Percentiles rank a stretch among this genome's conserved stretches.
phyloP scores from a whole-genome alignment of 2,113 vertebrate genomes.

The Paramisgurnus dabryanus region DNA sequence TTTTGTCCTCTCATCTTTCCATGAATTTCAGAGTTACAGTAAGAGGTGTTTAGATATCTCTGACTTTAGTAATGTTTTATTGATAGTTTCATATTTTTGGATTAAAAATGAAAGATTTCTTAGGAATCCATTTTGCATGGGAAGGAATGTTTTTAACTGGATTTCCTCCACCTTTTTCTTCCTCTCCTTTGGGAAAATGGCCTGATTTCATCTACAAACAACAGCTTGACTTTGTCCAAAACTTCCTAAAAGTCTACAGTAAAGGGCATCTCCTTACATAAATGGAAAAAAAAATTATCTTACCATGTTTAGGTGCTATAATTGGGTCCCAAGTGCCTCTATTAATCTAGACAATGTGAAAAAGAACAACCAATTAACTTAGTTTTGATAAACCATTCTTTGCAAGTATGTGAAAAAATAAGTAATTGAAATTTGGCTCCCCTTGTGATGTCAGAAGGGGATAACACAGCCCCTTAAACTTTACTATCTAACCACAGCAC shows the following conservation, averaged over 20 bases:
- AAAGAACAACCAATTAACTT: no score
- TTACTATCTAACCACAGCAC: no score
- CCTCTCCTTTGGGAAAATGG: constrained; percentile 6
- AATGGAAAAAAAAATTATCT: no score
- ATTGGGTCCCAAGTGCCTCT: no score
- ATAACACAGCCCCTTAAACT: no score
- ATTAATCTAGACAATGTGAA: no score
- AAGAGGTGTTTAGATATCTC: constrained; percentile 37
- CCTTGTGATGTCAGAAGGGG: no score
- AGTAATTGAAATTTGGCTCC: no score
- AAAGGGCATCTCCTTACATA: constrained; percentile 30
- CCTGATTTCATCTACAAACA: constrained; percentile 33
- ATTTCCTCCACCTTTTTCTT: background rate
- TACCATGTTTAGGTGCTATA: no score
- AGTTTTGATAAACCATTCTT: no score
- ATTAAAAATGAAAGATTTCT: constrained; percentile 28
- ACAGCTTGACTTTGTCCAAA: constrained; percentile 2
- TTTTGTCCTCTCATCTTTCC: constrained; percentile 54
- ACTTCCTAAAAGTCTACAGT: background rate
- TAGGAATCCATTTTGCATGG: constrained; percentile 41
- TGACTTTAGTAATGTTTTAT: constrained; percentile 57
- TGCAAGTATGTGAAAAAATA: no score
- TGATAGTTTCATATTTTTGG: constrained; percentile 57
- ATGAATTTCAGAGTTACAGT: constrained; percentile 53
- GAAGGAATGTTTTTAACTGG: constrained; percentile 3